These are phyloP conservation scores for Stratiolaelaps scimitus DNA, from an alignment of 1,140 invertebrate species.

Conservation along the genomic window DNA sequence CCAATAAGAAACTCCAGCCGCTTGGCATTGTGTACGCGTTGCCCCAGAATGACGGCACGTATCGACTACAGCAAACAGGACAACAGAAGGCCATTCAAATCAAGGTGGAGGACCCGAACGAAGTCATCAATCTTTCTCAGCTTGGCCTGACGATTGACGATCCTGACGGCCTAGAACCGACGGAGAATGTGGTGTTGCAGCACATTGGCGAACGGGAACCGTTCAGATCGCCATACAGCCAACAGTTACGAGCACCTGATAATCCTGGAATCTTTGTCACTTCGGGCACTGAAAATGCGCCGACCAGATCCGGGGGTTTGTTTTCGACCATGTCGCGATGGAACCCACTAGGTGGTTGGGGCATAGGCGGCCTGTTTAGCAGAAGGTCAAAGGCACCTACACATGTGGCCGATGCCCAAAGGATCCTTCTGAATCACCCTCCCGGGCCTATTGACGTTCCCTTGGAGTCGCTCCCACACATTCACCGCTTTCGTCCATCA, in stretches of 20 bases:
- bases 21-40: slow-evolving; percentile 13
- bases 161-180: neutral
- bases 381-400: neutral
- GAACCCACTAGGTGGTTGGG: slow-evolving; percentile 17
- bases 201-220: neutral
- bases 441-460: neutral
- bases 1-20: neutral
- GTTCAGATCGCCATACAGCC: neutral
- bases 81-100: slow-evolving; percentile 26
- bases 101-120: slow-evolving; percentile 8
- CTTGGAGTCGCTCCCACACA: slow-evolving; percentile 11
- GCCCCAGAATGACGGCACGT: slow-evolving; percentile 8
- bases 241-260: neutral
- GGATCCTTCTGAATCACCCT: slow-evolving; percentile 8
- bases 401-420: neutral
- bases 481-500: slow-evolving; percentile 13
- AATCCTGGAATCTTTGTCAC: neutral
- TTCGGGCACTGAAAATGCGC: neutral
- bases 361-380: neutral
- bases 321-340: slow-evolving; percentile 6
- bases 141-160: neutral
- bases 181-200: slow-evolving; percentile 7
- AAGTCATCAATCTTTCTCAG: slow-evolving; percentile 15
- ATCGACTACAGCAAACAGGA: neutral
- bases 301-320: neutral